These are phyloP conservation scores for Camponotus vicinus DNA, from an alignment of 1,140 invertebrate genomes.

Conservation along the genomic window DNA sequence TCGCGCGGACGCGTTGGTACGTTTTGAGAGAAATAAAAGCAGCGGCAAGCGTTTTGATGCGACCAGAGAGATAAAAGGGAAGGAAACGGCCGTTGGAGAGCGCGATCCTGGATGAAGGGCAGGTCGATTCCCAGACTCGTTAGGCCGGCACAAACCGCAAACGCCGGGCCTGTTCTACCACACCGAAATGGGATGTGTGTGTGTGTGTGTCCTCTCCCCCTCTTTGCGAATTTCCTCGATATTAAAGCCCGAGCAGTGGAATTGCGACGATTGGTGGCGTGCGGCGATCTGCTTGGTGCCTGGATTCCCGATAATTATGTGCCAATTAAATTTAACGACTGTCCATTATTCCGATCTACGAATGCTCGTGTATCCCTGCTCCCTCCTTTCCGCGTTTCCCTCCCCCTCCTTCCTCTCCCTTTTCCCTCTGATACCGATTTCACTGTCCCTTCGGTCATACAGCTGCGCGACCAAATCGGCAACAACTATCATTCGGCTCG, in stretches of 20 bases:
- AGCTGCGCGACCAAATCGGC: slow-evolving; percentile 63
- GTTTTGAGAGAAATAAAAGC: slow-evolving; percentile 26
- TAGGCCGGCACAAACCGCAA: slow-evolving; percentile 61
- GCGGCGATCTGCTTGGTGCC: slow-evolving; percentile 67
- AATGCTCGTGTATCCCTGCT: slow-evolving; percentile 50
- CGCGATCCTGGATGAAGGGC: slow-evolving; percentile 56
- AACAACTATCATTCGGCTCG: slow-evolving; percentile 75
- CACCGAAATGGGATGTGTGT: slow-evolving; percentile 24
- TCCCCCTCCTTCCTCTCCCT: not conserved
- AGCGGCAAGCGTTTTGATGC: not conserved
- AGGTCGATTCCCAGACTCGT: slow-evolving; percentile 66
- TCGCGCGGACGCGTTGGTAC: slow-evolving; percentile 14
- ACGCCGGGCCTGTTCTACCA: slow-evolving; percentile 20
- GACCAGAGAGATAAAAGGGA: not conserved
- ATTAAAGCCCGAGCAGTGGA: slow-evolving; percentile 74
- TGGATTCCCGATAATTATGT: slow-evolving; percentile 80
- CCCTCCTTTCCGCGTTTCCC: slow-evolving; percentile 16
- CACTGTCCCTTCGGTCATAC: slow-evolving; percentile 23
- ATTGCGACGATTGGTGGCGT: slow-evolving; percentile 74
- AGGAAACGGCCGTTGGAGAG: slow-evolving; percentile 23
- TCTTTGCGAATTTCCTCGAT: slow-evolving; percentile 72
- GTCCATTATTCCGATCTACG: slow-evolving; percentile 79
- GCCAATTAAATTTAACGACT: slow-evolving; percentile 83
- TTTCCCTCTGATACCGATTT: slow-evolving; percentile 36
- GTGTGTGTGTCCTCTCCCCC: not conserved